Base-by-base conservation (phyloP, 2,888 invertebrate species). In the Acleris holmiana region DNA sequence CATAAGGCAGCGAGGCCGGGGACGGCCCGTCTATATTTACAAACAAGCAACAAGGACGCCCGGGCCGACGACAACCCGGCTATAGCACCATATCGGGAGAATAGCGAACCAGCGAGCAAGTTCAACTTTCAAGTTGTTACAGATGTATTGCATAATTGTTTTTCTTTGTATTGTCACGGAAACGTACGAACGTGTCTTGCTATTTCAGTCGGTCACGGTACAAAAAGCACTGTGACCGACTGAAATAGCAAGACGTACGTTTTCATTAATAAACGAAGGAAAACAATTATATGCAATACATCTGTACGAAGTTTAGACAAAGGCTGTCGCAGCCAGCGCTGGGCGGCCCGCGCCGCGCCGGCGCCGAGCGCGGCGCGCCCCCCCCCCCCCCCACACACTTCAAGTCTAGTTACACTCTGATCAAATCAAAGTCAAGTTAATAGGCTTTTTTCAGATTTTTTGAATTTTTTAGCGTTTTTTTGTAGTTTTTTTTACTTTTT, bases 401-500 rank as follows among this genome's bases (percentile, higher is more conserved):
- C 17, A 0, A 44, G n/a, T 44, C 44, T 4, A 15, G 78, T 69
- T 71, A 66, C 73, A 76, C 73, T 64, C 69, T 77, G 71, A 83
- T 82, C 78, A 76, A 80, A 83, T 82, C 78, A 76, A 80, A 79
- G 82, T 84, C 79, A 82, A 79, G 76, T 67, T 73, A 73, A 71
- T 29, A 67, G 65, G 67, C 70, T 81, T 83, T 85, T 84, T 87
- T 77, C 73, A 66, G 68, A 72, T 68, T 70, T 80, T 83, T 82
- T 76, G 75, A 69, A 64, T 69, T 54, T 69, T 57, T 47, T 78
- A 75, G 69, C 76, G 78, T 79, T 77, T 76, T 74, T 73, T 69
- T 61, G 69, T 76, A 77, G 76, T 75, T 63, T 77, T 76, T 76
- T 72, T 72, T 68, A 73, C 78, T 84, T 80, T 76, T 71, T 71